phyloP scores from a whole-genome alignment of 2,797 vertebrate genomes.

The Acanthurus lineatus region DNA sequence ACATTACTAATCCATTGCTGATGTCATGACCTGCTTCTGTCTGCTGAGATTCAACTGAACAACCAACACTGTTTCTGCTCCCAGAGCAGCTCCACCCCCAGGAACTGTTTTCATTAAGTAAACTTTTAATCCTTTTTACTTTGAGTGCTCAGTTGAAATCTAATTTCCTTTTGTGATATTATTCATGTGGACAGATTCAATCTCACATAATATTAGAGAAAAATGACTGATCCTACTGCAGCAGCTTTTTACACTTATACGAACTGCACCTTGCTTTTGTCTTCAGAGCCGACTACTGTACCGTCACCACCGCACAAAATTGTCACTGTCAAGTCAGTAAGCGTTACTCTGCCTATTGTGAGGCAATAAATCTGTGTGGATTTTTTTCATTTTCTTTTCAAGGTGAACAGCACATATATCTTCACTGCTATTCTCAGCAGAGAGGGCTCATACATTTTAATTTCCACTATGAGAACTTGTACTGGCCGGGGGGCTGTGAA shows the following conservation, averaged over 20 bases:
- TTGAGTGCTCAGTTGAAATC: conserved; percentile 4
- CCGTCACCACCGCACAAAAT: conserved; percentile 31
- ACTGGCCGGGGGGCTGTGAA: conserved; percentile 18
- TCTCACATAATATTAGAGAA: neutral
- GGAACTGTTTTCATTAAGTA: conserved; percentile 15
- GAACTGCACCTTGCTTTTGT: conserved; percentile 8
- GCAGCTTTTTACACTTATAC: conserved; percentile 16
- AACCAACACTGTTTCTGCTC: neutral
- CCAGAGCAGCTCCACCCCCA: neutral
- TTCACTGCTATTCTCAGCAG: conserved; percentile 4
- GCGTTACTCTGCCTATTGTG: conserved; percentile 19
- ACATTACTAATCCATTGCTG: neutral
- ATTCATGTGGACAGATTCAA: conserved; percentile 16
- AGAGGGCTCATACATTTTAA: conserved; percentile 29
- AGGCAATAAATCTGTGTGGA: conserved; percentile 28
- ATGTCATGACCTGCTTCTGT: neutral
- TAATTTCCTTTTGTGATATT: neutral
- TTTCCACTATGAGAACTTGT: conserved; percentile 27
- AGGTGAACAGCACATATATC: conserved; percentile 28
- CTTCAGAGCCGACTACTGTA: conserved; percentile 10
- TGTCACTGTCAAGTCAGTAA: conserved; percentile 37
- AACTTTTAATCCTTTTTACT: neutral
- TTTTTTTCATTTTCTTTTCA: conserved; percentile 25
- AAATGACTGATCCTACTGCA: neutral
- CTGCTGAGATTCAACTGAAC: neutral